Evolutionary conservation across 2,113 vertebrate species (phyloP).

Genomic region (Paraplagusia blochii): DNA sequence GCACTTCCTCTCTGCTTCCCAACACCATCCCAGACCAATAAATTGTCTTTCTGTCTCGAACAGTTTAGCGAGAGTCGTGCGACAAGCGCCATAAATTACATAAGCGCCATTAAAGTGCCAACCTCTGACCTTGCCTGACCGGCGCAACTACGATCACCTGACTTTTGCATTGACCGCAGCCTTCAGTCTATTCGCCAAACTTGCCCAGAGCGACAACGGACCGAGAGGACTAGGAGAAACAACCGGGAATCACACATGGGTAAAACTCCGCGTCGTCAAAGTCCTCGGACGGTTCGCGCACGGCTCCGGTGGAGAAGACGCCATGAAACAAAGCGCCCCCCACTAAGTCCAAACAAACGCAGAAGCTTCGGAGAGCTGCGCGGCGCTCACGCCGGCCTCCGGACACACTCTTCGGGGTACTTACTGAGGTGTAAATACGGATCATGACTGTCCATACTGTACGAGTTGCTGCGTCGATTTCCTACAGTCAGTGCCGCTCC

Average conservation of each 20-base stretch:
- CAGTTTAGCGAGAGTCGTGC: conserved; percentile 65
- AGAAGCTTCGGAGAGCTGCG: neutral
- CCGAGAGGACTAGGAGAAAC: neutral
- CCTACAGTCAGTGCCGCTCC: conserved; percentile 59
- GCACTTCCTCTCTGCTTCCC: neutral
- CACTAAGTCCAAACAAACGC: conserved; percentile 34
- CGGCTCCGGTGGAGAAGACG: conserved; percentile 40
- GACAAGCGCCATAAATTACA: conserved; percentile 78
- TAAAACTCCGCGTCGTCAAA: conserved; percentile 35
- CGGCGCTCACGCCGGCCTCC: neutral
- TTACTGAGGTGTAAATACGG: conserved; percentile 77
- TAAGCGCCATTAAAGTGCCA: conserved; percentile 80
- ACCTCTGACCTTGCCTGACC: conserved; percentile 81
- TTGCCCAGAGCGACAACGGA: conserved; percentile 8
- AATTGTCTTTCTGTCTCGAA: conserved; percentile 63
- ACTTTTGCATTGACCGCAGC: conserved; percentile 58
- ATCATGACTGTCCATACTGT: conserved; percentile 76
- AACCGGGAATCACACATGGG: neutral
- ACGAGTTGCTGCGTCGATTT: conserved; percentile 62
- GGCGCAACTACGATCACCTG: conserved; percentile 72
- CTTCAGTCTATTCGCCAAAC: conserved; percentile 44
- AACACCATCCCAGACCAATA: conserved; percentile 60
- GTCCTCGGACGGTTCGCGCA: conserved; percentile 45
- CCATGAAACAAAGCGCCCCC: conserved; percentile 55
- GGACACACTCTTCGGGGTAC: conserved; percentile 27